Percentiles rank a stretch among this genome's conserved stretches.
These are phyloP conservation scores for Nymphalis polychloros DNA, from an alignment of 2,888 invertebrate genomes.

Conservation along the genomic window DNA sequence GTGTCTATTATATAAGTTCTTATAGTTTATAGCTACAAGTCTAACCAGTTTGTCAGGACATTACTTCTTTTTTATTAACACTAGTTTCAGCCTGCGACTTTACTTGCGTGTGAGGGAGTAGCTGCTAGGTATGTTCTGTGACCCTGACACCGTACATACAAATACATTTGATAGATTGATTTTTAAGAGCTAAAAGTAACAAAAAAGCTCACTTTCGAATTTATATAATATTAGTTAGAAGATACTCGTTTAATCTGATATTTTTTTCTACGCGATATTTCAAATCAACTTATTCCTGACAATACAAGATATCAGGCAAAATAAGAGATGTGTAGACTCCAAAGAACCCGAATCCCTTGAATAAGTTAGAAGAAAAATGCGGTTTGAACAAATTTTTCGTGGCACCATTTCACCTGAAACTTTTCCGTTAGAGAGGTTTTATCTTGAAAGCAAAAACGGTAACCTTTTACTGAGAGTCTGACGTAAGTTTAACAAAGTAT, in stretches of 20 bases:
- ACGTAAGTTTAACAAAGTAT: conserved; percentile 33
- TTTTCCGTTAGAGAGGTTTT: conserved; percentile 37
- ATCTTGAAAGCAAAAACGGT: conserved; percentile 40
- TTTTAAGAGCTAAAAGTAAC: no score
- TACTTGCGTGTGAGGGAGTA: no score
- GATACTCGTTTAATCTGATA: not conserved
- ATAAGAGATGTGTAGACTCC: conserved; percentile 25
- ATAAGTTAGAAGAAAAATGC: conserved; percentile 36
- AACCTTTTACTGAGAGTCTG: conserved; percentile 34
- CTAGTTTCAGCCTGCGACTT: no score
- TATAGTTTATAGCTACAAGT: no score
- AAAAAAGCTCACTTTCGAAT: no score
- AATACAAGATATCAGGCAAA: conserved; percentile 18
- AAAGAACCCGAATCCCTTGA: conserved; percentile 33
- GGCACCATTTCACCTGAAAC: conserved; percentile 35
- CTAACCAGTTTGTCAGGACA: no score
- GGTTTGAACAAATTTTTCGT: conserved; percentile 35
- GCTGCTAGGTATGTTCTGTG: no score
- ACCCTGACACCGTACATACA: no score
- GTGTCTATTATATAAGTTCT: no score
- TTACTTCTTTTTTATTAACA: no score
- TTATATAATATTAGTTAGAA: no score
- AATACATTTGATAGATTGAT: no score
- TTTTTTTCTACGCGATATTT: not conserved
- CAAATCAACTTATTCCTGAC: conserved; percentile 7